Evolutionary conservation across 1,140 invertebrate species (phyloP).

Genomic region (Lepidurus arcticus): DNA sequence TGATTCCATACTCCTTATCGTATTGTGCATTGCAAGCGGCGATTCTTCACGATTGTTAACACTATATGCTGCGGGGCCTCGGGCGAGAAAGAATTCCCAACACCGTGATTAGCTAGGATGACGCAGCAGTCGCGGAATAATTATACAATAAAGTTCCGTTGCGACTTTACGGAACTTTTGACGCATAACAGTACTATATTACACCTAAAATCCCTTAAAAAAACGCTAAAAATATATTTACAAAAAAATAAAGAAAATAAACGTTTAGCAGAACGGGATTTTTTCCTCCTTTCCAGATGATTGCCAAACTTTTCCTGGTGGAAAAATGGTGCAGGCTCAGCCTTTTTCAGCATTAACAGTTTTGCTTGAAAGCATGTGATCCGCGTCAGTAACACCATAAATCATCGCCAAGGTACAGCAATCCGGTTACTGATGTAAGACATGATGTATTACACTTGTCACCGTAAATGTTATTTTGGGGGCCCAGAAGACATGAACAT

Average conservation of each 20-base stretch:
- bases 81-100: background rate
- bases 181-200: too few species aligned
- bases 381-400: slow-evolving; percentile 8
- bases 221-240: too few species aligned
- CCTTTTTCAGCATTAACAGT: background rate
- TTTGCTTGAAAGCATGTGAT: background rate
- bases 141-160: too few species aligned
- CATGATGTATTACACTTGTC: slow-evolving; percentile 11
- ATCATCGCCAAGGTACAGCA: slow-evolving; percentile 4
- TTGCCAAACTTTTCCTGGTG: too few species aligned
- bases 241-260: too few species aligned
- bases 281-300: too few species aligned
- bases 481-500: background rate
- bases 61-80: background rate
- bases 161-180: too few species aligned
- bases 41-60: background rate
- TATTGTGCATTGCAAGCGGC: background rate
- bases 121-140: slow-evolving; percentile 7
- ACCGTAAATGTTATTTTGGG: background rate
- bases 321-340: too few species aligned
- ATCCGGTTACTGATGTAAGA: background rate
- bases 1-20: slow-evolving; percentile 12
- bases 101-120: slow-evolving; percentile 1
- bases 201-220: too few species aligned
- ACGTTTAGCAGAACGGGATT: too few species aligned